Evolutionary conservation across 2,888 invertebrate genomes (phyloP).

Genomic region (Thymelicus sylvestris): DNA sequence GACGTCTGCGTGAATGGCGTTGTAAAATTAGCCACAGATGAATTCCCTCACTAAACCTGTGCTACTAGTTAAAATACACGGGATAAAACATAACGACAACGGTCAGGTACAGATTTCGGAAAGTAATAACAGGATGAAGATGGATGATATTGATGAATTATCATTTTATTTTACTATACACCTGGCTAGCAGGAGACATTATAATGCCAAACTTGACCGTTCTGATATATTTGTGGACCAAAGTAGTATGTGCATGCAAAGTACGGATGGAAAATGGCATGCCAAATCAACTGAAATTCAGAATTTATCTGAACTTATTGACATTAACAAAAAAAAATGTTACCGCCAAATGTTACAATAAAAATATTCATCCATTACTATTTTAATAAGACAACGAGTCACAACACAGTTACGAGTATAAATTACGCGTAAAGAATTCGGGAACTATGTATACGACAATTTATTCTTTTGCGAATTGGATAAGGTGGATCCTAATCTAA

Average conservation of each 20-base stretch:
- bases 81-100: constrained; percentile 1
- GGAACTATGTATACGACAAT: constrained; percentile 54
- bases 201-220: constrained; percentile 68
- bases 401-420: constrained; percentile 43
- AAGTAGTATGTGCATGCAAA: constrained; percentile 40
- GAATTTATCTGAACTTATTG: constrained; percentile 45
- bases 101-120: not conserved
- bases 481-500: constrained; percentile 63
- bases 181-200: constrained; percentile 48
- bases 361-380: constrained; percentile 48
- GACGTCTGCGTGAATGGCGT: constrained; percentile 60
- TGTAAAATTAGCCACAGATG: constrained; percentile 60
- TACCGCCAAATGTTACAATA: constrained; percentile 38
- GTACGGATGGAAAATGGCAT: not conserved
- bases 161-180: constrained; percentile 5
- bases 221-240: constrained; percentile 64
- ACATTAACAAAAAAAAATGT: not conserved
- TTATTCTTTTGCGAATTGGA: constrained; percentile 62
- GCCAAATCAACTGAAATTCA: constrained; percentile 26
- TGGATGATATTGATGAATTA: constrained; percentile 11
- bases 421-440: constrained; percentile 55
- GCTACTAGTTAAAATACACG: constrained; percentile 11
- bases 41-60: constrained; percentile 42
- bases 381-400: constrained; percentile 47
- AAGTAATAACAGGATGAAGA: constrained; percentile 2